phyloP scores from a whole-genome alignment of 2,797 vertebrate species.

The Danio jaintianensis region DNA sequence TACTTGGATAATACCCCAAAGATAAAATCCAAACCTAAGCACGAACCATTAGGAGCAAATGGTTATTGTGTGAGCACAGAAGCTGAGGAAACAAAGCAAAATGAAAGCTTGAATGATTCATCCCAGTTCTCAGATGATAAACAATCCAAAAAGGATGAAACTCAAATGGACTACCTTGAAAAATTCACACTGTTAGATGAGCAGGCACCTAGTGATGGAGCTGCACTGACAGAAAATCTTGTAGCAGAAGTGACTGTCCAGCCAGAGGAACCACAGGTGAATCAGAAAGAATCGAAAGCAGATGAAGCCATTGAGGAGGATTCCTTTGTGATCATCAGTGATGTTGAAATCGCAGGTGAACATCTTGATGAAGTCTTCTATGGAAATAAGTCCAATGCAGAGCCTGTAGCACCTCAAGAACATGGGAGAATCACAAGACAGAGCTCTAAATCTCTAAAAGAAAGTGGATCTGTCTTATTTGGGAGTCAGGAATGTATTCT shows the following conservation, averaged over 20 bases:
- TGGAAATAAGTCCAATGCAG: constrained; percentile 69
- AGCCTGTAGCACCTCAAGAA: neutral
- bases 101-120: constrained; percentile 59
- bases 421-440: constrained; percentile 53
- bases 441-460: constrained; percentile 72
- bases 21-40: constrained; percentile 73
- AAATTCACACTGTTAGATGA: constrained; percentile 91
- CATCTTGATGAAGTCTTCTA: constrained; percentile 91
- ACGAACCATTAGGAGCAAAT: constrained; percentile 49
- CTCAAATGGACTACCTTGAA: constrained; percentile 92
- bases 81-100: constrained; percentile 50
- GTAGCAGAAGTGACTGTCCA: constrained; percentile 49
- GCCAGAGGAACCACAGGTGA: constrained; percentile 58
- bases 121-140: constrained; percentile 59
- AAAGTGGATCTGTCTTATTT: constrained; percentile 85
- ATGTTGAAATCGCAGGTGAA: constrained; percentile 80
- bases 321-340: constrained; percentile 79
- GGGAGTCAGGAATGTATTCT: constrained; percentile 84
- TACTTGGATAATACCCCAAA: constrained; percentile 86
- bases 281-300: constrained; percentile 59
- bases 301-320: constrained; percentile 66
- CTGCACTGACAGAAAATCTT: constrained; percentile 53
- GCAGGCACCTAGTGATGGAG: constrained; percentile 72
- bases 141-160: constrained; percentile 65
- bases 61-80: constrained; percentile 53